These are phyloP conservation scores for Tiphia femorata DNA, from an alignment of 2,888 invertebrate species.

Conservation along the genomic window DNA sequence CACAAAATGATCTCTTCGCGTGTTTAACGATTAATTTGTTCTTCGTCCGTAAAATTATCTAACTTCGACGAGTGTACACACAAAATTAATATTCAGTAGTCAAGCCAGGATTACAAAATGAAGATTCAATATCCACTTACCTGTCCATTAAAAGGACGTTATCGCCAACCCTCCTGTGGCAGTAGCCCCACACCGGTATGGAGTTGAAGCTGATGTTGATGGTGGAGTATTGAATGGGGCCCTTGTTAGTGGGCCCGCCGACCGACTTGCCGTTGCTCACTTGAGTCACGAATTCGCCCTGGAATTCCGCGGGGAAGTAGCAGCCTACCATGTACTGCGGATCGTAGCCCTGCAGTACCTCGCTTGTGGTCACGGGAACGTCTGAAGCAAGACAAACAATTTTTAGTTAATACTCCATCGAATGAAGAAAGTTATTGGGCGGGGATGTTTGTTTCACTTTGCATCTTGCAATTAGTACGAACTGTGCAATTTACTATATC, in stretches of 20 bases:
- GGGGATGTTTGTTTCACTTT: too few species aligned
- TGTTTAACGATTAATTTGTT: too few species aligned
- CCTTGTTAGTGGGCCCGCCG: slow-evolving; percentile 60
- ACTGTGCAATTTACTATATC: too few species aligned
- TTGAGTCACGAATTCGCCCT: slow-evolving; percentile 77
- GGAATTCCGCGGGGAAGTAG: slow-evolving; percentile 76
- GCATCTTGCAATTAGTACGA: too few species aligned
- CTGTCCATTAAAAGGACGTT: slow-evolving; percentile 75
- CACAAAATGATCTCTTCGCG: too few species aligned
- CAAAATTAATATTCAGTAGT: too few species aligned
- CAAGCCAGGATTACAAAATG: too few species aligned
- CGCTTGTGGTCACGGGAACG: slow-evolving; percentile 36
- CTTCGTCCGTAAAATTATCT: too few species aligned
- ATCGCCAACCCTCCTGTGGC: slow-evolving; percentile 73
- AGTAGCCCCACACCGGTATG: slow-evolving; percentile 77
- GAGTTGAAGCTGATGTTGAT: slow-evolving; percentile 75
- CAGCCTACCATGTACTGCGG: slow-evolving; percentile 69
- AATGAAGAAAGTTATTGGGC: too few species aligned
- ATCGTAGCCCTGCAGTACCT: slow-evolving; percentile 52
- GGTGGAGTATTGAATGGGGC: slow-evolving; percentile 73
- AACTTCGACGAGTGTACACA: too few species aligned
- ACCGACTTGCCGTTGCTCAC: slow-evolving; percentile 59
- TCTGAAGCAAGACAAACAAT: slow-evolving; percentile 26
- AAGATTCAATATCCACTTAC: slow-evolving; percentile 60
- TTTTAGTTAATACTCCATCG: too few species aligned